Conservation (phyloP, 2,888 invertebrate genomes). For the Tribolium freemani region DNA sequence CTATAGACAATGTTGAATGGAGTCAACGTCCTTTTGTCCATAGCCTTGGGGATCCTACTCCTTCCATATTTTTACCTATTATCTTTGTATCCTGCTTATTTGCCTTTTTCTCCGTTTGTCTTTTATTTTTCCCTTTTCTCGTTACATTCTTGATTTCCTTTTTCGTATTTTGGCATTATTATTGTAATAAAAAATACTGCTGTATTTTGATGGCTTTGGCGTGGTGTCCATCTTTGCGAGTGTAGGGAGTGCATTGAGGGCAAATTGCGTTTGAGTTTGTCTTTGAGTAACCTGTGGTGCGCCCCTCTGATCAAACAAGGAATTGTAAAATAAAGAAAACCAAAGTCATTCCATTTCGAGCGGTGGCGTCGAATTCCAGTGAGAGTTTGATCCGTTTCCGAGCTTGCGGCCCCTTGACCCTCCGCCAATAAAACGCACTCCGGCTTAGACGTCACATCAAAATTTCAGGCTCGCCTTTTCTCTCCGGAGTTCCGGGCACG, state of each 20-base stretch:
- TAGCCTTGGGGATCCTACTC: no score
- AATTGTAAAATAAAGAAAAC: conserved; percentile 49
- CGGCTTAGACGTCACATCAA: conserved; percentile 48
- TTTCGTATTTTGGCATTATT: no score
- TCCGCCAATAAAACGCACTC: conserved; percentile 48
- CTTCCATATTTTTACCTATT: no score
- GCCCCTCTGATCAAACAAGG: conserved; percentile 48
- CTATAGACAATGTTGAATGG: no score
- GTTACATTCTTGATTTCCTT: no score
- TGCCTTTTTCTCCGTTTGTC: no score
- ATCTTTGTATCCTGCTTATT: no score
- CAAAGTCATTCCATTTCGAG: conserved; percentile 49
- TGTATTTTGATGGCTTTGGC: neutral
- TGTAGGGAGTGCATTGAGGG: neutral
- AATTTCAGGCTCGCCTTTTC: conserved; percentile 45
- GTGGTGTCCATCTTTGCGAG: no score
- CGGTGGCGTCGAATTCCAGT: conserved; percentile 45
- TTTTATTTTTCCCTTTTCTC: no score
- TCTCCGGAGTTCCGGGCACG: conserved; percentile 23
- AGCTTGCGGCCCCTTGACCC: conserved; percentile 48
- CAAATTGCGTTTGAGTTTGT: conserved; percentile 33
- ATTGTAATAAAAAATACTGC: no score
- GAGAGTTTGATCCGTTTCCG: conserved; percentile 50
- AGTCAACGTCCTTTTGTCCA: no score
- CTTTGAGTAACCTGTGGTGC: conserved; percentile 23